Percentiles rank a stretch among this genome's conserved stretches.
Conservation (phyloP, 2,888 invertebrate species). For the Oxycera nigricornis region DNA sequence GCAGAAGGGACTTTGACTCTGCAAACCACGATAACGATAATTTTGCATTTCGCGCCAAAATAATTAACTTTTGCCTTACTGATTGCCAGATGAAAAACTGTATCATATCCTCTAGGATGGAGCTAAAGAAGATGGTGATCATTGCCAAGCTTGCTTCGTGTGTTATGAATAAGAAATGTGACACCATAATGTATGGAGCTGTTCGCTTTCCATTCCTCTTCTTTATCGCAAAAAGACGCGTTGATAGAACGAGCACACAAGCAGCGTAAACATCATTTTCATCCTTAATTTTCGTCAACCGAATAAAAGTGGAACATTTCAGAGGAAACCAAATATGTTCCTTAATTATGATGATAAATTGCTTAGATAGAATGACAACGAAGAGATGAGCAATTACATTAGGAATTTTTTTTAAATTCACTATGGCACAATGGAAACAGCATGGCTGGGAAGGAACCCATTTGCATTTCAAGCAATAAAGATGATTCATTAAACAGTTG, state of each 20-base stretch:
- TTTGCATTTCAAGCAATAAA: too few species aligned
- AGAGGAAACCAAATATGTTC: background rate
- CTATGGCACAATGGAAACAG: background rate
- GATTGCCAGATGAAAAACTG: background rate
- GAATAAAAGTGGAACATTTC: background rate
- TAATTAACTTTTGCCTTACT: background rate
- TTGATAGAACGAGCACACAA: background rate
- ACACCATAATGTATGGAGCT: slow-evolving; percentile 9
- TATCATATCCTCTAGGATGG: too few species aligned
- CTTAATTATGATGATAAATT: slow-evolving; percentile 28
- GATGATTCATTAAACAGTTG: too few species aligned
- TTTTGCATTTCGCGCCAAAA: background rate
- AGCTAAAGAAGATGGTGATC: background rate
- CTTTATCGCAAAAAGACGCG: background rate
- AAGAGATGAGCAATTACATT: slow-evolving; percentile 5
- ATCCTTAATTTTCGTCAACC: slow-evolving; percentile 18
- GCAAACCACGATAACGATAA: background rate
- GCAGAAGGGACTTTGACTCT: background rate
- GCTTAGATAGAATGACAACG: background rate
- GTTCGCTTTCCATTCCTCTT: background rate
- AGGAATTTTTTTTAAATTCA: background rate
- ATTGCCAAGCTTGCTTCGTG: background rate
- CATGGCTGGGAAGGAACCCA: too few species aligned
- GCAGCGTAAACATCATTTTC: slow-evolving; percentile 30
- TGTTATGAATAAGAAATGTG: slow-evolving; percentile 18